Percentiles rank a stretch among this genome's conserved stretches.
phyloP scores from a whole-genome alignment of 2,797 vertebrate species.

The Malurus leucopterus region DNA sequence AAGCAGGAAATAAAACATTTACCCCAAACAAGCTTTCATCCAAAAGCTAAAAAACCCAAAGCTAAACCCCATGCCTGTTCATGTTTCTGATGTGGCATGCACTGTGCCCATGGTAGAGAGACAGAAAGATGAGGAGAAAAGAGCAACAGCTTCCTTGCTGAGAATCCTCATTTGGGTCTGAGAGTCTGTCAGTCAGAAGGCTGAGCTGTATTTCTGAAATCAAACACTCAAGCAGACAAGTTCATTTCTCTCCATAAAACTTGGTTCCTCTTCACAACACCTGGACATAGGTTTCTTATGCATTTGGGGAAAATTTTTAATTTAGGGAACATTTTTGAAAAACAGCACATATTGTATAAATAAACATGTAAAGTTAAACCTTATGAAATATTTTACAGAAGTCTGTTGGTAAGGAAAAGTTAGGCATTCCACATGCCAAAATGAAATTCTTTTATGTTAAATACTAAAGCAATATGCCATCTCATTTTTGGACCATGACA shows the following conservation, averaged over 20 bases:
- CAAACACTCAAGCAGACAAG: background rate
- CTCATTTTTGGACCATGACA: background rate
- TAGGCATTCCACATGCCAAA: background rate
- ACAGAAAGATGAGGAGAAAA: background rate
- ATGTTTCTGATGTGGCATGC: background rate
- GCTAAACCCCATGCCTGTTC: background rate
- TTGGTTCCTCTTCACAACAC: background rate
- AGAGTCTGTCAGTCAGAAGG: background rate
- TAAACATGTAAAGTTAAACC: background rate
- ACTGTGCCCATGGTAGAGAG: background rate
- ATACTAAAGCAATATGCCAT: background rate
- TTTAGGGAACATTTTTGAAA: background rate
- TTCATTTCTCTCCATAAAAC: background rate
- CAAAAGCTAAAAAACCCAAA: background rate
- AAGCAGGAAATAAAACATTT: conserved; percentile 38
- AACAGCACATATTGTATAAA: background rate
- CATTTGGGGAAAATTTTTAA: background rate
- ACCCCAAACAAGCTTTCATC: background rate
- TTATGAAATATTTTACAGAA: background rate
- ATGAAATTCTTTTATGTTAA: background rate
- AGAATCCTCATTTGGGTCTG: background rate
- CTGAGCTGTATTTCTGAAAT: background rate
- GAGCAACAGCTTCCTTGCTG: background rate
- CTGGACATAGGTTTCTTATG: background rate
- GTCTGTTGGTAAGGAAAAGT: background rate